Base-by-base conservation (phyloP, 2,113 vertebrate species). In the Silurus asotus region DNA sequence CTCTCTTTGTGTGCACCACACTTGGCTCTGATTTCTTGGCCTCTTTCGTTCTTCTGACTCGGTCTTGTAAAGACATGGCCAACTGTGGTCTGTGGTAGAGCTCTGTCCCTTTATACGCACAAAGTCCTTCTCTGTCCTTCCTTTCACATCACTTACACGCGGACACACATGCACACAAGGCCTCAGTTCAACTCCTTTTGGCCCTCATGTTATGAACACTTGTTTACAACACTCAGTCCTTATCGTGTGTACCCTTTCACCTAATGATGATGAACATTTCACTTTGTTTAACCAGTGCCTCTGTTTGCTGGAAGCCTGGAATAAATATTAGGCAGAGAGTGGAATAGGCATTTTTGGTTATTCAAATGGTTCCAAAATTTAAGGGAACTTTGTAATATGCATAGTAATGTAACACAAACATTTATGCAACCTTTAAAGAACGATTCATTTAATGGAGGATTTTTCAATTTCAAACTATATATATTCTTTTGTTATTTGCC, bases 61-160 rank as follows among this genome's bases (percentile, higher is more conserved):
- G 6, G 77, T 37, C 55, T 79, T 79, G 49, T 14, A 19, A 78
- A n/a, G 13, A 86, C 37, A 67, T 49, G 48, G 48, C 7, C 78
- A 88, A 64, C 85, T n/a, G 88, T 64, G 88, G 55, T 64, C 64
- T n/a, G 28, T 78, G 62, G 87, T 83, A 86, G 92, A 92, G 92
- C 78, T 85, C 89, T 93, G 90, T 90, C 82, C 86, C 88, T 81
- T 81, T 5, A 55, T 89, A 84, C 89, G 85, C 82, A 78, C 86
- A 88, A 28, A 83, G 84, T 85, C 56, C 51, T 81, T 83, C 85
- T 55, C 58, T 88, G 88, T 48, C 53, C 28, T 20, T 80, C 53
- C 55, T 61, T 70, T 61, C n/a, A 70, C 55, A 80, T 80, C 56
- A 45, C 56, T 61, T 56, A 56, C 55, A 13, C 37, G 3, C 37